Evolutionary conservation across 2,113 vertebrate species (phyloP), one percentile per base, ranked within the genome.

Genomic region (Kryptolebias marmoratus): DNA sequence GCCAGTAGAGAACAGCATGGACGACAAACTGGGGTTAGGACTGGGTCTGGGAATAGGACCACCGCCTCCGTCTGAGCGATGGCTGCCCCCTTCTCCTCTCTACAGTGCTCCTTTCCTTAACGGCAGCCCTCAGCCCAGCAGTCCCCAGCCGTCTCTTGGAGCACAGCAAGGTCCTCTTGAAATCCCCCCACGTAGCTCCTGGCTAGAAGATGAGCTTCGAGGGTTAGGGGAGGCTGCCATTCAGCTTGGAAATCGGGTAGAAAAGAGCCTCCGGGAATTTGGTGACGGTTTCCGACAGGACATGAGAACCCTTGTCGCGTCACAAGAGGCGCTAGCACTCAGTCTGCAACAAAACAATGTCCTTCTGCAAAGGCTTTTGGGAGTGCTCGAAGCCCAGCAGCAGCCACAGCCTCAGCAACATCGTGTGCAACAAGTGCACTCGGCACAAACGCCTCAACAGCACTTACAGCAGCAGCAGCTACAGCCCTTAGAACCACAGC

Each of bases 21-120:
- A 95, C 22, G 93, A 95, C 61, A 95, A 94, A 83, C 67, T 95
- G 39, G 93, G 93, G 18, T 81, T 94, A 79, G 92, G 92, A 18
- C 81, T 95, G 1, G 92, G 94, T 53, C 71, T 95, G 31, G 93
- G 93, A 58, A 93, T 95, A 69, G 94, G 93, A 68, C 92, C 93
- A 5, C 93, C 93, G 1, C 91, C 94, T n/a, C 86, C 93, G 15
- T 94, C 94, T 12, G 94, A 94, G 70, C 88, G 94, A 71, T 95
- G 94, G 94, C 84, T 95, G 47, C 94, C 94, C 68, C 94, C 94
- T 64, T 95, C 94, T 13, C 94, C 94, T 0, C 92, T 95, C 55
- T 95, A 95, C 77, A 95, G 93, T 36, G 93, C 93, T 27, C 94
- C 94, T 39, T 95, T 95, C 58, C 88, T 94, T n/a, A 95, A 94